These are phyloP conservation scores for Vireo altiloquus DNA, from an alignment of 2,113 vertebrate genomes.

Conservation along the genomic window DNA sequence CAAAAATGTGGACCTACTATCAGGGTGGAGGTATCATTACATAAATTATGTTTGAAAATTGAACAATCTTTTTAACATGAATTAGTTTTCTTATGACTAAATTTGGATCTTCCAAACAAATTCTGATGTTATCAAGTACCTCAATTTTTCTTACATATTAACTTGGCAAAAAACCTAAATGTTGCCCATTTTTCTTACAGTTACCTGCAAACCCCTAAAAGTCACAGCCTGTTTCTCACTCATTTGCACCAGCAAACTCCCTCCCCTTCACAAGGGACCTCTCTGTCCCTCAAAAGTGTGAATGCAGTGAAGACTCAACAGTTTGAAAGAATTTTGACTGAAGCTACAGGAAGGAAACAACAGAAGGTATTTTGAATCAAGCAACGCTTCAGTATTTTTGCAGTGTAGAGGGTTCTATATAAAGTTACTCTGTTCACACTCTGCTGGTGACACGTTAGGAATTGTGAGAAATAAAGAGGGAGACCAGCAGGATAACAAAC, in stretches of 20 bases:
- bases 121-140: neutral
- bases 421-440: neutral
- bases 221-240: neutral
- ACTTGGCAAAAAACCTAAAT: neutral
- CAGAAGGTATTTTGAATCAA: neutral
- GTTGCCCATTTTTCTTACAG: neutral
- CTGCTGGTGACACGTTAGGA: neutral
- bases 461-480: neutral
- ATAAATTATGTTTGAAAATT: neutral
- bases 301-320: neutral
- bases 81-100: neutral
- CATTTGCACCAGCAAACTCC: neutral
- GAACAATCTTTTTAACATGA: neutral
- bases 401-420: neutral
- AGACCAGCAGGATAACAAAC: neutral
- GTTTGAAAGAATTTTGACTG: neutral
- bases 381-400: neutral
- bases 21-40: neutral
- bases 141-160: neutral
- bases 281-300: neutral
- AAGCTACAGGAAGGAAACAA: neutral
- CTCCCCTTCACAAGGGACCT: neutral
- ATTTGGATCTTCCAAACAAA: neutral
- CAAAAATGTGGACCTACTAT: neutral
- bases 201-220: neutral